Evolutionary conservation across 2,113 vertebrate genomes (phyloP).

Genomic region (Cepphus grylle): DNA sequence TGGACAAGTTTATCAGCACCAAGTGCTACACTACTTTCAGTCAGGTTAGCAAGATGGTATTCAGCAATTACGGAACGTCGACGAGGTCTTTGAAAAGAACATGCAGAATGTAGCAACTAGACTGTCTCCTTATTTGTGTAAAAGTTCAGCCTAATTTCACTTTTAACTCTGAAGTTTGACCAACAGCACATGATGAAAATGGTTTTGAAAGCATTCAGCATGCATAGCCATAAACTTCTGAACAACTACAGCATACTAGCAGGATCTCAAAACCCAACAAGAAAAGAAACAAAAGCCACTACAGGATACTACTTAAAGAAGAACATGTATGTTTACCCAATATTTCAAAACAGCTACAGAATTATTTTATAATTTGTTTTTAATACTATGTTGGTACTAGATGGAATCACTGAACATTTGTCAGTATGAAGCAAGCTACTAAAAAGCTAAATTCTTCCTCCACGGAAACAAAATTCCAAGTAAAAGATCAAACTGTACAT

Average conservation of each 20-base stretch:
- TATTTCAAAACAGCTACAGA: background rate
- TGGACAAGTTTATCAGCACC: conserved; percentile 78
- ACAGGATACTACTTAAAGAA: background rate
- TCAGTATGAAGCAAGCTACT: background rate
- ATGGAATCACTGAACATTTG: background rate
- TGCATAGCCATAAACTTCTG: background rate
- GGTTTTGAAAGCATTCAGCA: background rate
- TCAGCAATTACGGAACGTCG: conserved; percentile 78
- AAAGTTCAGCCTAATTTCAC: background rate
- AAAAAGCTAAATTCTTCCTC: background rate
- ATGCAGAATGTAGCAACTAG: background rate
- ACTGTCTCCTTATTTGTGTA: background rate
- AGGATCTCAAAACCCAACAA: background rate
- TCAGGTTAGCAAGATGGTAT: conserved; percentile 66
- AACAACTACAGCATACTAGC: background rate
- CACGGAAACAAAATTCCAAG: background rate
- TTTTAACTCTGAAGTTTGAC: background rate
- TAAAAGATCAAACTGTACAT: background rate
- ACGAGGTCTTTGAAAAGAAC: conserved; percentile 68
- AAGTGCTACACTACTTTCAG: conserved; percentile 19
- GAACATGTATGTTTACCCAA: background rate
- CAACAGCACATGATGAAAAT: background rate
- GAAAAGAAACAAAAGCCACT: background rate
- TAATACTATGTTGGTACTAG: background rate
- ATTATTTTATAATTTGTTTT: background rate